Base-by-base conservation (phyloP, 2,888 invertebrate genomes). In the Allacma fusca region DNA sequence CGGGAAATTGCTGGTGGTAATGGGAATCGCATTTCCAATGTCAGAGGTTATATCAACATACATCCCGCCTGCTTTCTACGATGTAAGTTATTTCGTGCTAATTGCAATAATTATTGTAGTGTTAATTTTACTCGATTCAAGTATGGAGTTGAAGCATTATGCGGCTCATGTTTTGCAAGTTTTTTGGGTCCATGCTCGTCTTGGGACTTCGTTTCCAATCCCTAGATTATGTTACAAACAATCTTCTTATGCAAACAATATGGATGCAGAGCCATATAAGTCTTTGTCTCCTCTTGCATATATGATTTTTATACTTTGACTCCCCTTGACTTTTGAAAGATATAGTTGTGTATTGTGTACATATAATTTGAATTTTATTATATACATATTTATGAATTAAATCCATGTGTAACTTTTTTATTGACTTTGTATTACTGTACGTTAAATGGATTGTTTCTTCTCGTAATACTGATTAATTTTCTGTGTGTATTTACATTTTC, bases 21-120 rank as follows among this genome's bases (percentile, higher is more conserved):
- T 96, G 93, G 97, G 97, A 81, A 92, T 95, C 81, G 95, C 96
- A 24, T 95, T 97, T 87, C 97, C 97, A 75, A 93, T 97, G 92
- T 95, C 96, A 81, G 96, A 97, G 90, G 95, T 96, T 84, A 96
- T 96, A 86, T 95, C 96, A 69, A 94, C 95, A 28, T 94, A 95
- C 88, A 95, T 96, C 86, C 96, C 96, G 85, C 94, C 95, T 82
- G 94, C 95, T 34, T 96, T 95, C 88, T 96, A 96, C 88, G 95
- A 96, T 90, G 94, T 92, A 86, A 87, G 82, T 75, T 24, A 29
- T 62, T 68, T 68, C 12, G 29, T 29, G 40, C 21, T 68, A 68
- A 62, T 62, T 62, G 1, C 1, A 1, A 2, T 9, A 12, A 24
- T 64, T 19, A 65, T 59, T 59, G 4, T 2, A 7, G 68, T 29